Base-by-base conservation (phyloP, 23 tunicate genomes). In the Pegea sp. region DNA sequence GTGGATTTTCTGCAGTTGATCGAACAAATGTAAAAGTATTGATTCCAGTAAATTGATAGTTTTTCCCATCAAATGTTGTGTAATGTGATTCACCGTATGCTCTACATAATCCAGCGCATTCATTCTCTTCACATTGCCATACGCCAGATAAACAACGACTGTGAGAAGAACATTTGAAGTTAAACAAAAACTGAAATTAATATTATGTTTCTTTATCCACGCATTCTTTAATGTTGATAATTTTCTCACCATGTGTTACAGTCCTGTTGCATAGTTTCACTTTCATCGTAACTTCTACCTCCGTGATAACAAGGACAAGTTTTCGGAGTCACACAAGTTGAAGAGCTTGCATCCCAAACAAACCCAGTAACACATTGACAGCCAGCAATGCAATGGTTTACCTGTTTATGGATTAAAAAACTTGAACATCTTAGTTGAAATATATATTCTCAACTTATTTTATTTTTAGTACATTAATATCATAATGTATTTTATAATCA, bases 81-180 rank as follows among this genome's bases (percentile, higher is more conserved):
- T 84, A 84, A 63, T 84, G 95, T 7, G 95, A 84, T 44, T 84
- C 95, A 21, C 95, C 95, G 53, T 61, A 84, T 4, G 95, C 95
- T 29, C 95, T 57, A 58, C 95, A 84, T 60, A 84, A 65, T 56
- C 95, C 95, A 4, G 95, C 76, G 46, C 95, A 84, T 58, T 84
- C 95, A 29, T 62, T 78, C 20, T 64, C 22, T 59, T 73, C 95
- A 38, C 95, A 84, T 28, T 53, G 56, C 95, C 95, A 84, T 4
- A 42, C 27, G 33, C 76, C 84, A 34, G 34, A 4, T 22, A 74
- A 1, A 34, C 95, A 84, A 18, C 76, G 95, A 49, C 95, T 84
- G 53, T 2, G 33, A 33, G 30, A 48, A 42, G 5, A 25, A 25
- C 43, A 56, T 19, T 25, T 7, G 7, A 38, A 8, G 11, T 38